These are phyloP conservation scores for Whitmania pigra DNA, from an alignment of 1,140 invertebrate genomes.

Conservation along the genomic window DNA sequence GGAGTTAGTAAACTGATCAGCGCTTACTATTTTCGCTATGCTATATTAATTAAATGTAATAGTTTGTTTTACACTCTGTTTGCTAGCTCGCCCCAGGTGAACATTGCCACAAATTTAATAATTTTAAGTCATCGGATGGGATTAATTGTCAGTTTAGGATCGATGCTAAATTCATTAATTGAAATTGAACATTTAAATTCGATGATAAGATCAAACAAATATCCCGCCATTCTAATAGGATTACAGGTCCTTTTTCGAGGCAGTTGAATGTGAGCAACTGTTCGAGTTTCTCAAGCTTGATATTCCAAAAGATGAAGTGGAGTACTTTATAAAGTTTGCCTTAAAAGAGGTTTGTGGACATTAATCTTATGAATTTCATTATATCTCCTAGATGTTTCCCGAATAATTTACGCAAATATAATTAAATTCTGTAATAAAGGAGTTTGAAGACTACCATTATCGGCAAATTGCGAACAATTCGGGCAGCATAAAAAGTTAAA, in stretches of 20 bases:
- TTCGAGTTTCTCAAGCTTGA: conserved; percentile 20
- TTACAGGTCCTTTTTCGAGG: conserved; percentile 24
- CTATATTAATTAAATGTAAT: neutral
- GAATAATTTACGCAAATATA: neutral
- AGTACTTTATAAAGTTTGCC: conserved; percentile 18
- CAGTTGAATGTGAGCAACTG: conserved; percentile 22
- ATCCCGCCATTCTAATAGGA: conserved; percentile 13
- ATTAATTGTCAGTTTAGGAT: too few relatives aligned
- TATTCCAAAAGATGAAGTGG: conserved; percentile 20
- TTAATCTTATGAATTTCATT: conserved; percentile 5
- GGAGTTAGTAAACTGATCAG: conserved; percentile 13
- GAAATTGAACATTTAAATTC: too few relatives aligned
- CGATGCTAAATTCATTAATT: too few relatives aligned
- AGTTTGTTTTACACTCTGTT: neutral
- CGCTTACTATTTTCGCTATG: neutral
- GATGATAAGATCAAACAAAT: too few relatives aligned
- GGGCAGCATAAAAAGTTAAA: too few relatives aligned
- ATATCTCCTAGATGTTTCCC: neutral
- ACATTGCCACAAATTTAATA: too few relatives aligned
- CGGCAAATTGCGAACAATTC: too few relatives aligned
- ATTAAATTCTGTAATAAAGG: too few relatives aligned
- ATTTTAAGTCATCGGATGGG: too few relatives aligned
- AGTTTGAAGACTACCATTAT: too few relatives aligned
- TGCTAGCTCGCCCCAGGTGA: too few relatives aligned
- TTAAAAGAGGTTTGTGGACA: conserved; percentile 13